A percentile compares a stretch with the other conserved stretches of the same genome.
Conservation (phyloP, 1,140 invertebrate species). For the Palaemon carinicauda region DNA sequence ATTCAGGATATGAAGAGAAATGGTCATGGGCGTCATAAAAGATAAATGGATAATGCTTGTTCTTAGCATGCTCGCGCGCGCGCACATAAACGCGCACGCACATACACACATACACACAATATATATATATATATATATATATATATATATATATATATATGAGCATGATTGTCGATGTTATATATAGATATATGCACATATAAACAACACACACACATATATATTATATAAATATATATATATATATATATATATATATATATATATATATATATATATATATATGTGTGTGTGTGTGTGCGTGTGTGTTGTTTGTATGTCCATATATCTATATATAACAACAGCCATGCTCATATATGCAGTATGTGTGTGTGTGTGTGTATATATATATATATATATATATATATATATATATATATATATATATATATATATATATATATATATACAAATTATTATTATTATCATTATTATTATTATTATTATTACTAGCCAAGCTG, state of each 20-base stretch:
- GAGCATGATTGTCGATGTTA: no score
- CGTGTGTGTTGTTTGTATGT: no score
- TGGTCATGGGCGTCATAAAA: not conserved
- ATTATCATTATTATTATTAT: no score
- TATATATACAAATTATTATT: not conserved
- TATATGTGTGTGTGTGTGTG: not conserved
- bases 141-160: conserved; percentile 3
- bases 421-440: not conserved
- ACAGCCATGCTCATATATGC: no score
- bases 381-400: not conserved
- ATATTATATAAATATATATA: not conserved
- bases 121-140: not conserved
- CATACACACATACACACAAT: not conserved
- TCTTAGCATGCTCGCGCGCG: no score
- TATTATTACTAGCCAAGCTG: no score
- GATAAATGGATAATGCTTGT: no score
- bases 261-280: not conserved
- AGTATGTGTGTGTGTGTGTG: not conserved
- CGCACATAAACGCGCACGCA: not conserved
- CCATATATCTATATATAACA: not conserved
- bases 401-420: conserved; percentile 3
- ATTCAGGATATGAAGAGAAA: not conserved
- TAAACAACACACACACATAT: not conserved
- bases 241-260: conserved; percentile 1
- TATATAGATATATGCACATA: not conserved